Evolutionary conservation across 2,888 invertebrate genomes (phyloP), one percentile per base, ranked within the genome.

Genomic region (Stenoptilia bipunctidactyla): DNA sequence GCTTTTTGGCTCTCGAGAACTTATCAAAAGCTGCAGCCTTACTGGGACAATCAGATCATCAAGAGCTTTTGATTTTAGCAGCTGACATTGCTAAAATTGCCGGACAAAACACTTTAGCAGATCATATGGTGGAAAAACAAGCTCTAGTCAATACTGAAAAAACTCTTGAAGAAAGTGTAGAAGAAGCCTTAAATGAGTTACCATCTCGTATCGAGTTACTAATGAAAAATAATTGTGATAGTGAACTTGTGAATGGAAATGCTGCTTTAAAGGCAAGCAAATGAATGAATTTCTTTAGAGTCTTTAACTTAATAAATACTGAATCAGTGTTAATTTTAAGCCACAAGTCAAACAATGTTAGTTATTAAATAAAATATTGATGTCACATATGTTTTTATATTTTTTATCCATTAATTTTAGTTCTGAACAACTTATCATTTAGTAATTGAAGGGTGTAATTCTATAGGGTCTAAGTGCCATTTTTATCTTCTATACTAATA

Each of bases 1-100:
- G 92, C 55, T 80, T 85, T 47, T 68, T 90, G 10, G 86, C 83
- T 9, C 59, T 88, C 37, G 87, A 86, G 14, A 72, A 90, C 34
- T 68, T 87, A 3, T 74, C 85, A n/a, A 77, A 87, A 52, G 92
- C 91, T 0, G 88, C 89, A 0, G 74, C 84, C 43, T 51, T 76
- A 1, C 70, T 92, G 15, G 77, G 87, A n/a, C 80, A 86, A 20
- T 74, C 88, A 15, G 67, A 66, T 1, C 84, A 88, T 38, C 56
- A 85, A n/a, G 66, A 80, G 0, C 66, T 74, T 36, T 67, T 91
- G 15, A 69, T 79, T 41, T 58, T 89, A 9, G 89, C 91, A 0
- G 77, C 86, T 0, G 85, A 88, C 37, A 60, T 92, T 25, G 90
- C 91, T 0, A 72, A 79, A 44, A 53, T 67, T 1, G 63, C 67